These are phyloP conservation scores for Pollenia labialis DNA, from an alignment of 2,888 invertebrate genomes.

Conservation along the genomic window DNA sequence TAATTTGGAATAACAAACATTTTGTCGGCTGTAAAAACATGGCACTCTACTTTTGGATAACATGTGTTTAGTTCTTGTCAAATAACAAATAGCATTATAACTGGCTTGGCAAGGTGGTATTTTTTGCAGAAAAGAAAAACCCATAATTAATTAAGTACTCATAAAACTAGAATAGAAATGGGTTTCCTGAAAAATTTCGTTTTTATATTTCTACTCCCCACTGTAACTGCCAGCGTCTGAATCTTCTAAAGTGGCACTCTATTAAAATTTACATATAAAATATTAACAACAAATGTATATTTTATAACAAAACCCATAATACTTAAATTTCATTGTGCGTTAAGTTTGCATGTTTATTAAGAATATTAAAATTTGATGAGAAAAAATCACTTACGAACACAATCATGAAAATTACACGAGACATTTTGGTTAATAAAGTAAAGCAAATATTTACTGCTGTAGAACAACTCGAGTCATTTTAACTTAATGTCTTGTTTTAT, in stretches of 20 bases:
- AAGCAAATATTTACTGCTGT: too few species aligned
- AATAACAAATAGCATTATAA: too few species aligned
- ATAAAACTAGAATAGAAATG: too few species aligned
- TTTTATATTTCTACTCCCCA: not conserved
- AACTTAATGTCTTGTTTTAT: not conserved
- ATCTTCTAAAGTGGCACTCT: not conserved
- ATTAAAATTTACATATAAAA: not conserved
- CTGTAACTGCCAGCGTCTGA: not conserved
- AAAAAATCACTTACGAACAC: not conserved
- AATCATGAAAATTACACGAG: not conserved
- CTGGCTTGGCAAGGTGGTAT: too few species aligned
- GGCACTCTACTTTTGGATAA: too few species aligned
- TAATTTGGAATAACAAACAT: too few species aligned
- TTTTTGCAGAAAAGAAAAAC: too few species aligned
- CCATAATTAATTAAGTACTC: too few species aligned
- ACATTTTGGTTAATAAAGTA: not conserved
- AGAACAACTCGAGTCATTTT: not conserved
- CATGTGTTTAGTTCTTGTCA: too few species aligned
- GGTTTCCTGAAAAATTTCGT: too few species aligned
- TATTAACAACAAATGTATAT: constrained; percentile 12
- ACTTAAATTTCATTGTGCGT: constrained; percentile 36
- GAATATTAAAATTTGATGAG: constrained; percentile 30
- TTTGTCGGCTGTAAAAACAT: too few species aligned
- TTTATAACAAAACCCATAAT: constrained; percentile 10
- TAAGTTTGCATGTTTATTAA: constrained; percentile 22